A percentile compares a stretch with the other conserved stretches of the same genome.
phyloP scores from a whole-genome alignment of 2,797 vertebrate species.

The Psittacula derbiana region DNA sequence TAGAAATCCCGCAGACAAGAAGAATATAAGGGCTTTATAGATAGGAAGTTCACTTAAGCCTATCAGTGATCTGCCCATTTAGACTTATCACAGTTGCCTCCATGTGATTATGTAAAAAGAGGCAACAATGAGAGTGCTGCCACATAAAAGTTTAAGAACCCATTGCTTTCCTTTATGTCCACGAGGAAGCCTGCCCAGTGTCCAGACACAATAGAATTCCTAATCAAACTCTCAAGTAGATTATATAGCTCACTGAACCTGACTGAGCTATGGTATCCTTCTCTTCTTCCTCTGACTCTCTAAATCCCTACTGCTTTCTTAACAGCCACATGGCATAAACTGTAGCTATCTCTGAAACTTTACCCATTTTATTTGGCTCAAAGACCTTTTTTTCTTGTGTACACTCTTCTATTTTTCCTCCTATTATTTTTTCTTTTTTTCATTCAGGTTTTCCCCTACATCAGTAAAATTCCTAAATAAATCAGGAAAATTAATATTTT shows the following conservation, averaged over 20 bases:
- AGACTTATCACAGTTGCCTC: neutral
- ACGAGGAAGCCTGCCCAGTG: neutral
- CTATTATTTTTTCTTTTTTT: neutral
- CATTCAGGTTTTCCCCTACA: neutral
- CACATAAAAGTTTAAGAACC: neutral
- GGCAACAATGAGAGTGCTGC: neutral
- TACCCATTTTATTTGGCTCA: neutral
- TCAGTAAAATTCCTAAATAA: neutral
- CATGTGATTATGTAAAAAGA: neutral
- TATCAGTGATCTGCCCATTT: neutral
- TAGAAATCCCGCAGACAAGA: neutral
- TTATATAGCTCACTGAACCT: constrained; percentile 23
- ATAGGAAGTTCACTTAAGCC: constrained; percentile 7
- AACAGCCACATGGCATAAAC: neutral
- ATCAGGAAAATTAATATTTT: neutral
- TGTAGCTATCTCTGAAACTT: neutral
- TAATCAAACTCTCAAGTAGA: constrained; percentile 36
- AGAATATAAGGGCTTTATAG: neutral
- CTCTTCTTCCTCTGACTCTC: neutral
- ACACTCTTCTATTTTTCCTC: neutral
- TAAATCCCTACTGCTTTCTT: neutral
- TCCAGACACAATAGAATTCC: neutral
- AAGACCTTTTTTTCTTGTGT: neutral
- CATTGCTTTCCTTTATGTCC: neutral
- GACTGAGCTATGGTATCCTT: neutral